Conservation (phyloP, 2,888 invertebrate species). For the Lydus trimaculatus region DNA sequence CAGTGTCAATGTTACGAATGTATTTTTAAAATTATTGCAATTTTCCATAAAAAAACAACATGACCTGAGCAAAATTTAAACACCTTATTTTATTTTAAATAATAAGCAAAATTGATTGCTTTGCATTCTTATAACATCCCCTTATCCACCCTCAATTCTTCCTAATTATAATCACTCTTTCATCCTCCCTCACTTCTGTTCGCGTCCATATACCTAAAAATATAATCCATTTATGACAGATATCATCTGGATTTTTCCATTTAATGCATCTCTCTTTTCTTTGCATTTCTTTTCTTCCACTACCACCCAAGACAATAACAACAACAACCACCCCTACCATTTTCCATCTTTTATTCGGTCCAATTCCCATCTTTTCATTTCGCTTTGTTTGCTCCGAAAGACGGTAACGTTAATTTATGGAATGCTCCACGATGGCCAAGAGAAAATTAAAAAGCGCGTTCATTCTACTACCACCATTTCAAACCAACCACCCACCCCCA, state of each 20-base stretch:
- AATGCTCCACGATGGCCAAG: constrained; percentile 38
- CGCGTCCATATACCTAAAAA: not conserved
- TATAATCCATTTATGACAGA: constrained; percentile 4
- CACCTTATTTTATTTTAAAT: not conserved
- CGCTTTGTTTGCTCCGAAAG: constrained; percentile 24
- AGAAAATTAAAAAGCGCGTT: constrained; percentile 43
- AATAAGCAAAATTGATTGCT: not conserved
- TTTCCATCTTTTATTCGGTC: constrained; percentile 3
- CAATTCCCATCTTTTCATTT: not conserved
- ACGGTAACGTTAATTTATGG: constrained; percentile 37
- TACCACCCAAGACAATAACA: not conserved
- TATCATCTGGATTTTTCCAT: constrained; percentile 2
- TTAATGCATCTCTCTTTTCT: not conserved
- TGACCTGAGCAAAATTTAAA: too few relatives aligned
- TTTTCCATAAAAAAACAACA: too few relatives aligned
- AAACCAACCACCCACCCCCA: constrained; percentile 14
- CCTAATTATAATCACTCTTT: not conserved
- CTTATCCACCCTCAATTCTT: not conserved
- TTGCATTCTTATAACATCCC: not conserved
- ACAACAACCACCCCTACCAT: not conserved
- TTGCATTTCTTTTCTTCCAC: not conserved
- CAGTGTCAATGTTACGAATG: too few relatives aligned
- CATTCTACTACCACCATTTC: constrained; percentile 5
- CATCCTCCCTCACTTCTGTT: not conserved
- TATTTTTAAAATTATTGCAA: too few relatives aligned